Percentiles rank a stretch among this genome's conserved stretches.
These are phyloP conservation scores for Bombylius discolor DNA, from an alignment of 2,888 invertebrate genomes.

Conservation along the genomic window DNA sequence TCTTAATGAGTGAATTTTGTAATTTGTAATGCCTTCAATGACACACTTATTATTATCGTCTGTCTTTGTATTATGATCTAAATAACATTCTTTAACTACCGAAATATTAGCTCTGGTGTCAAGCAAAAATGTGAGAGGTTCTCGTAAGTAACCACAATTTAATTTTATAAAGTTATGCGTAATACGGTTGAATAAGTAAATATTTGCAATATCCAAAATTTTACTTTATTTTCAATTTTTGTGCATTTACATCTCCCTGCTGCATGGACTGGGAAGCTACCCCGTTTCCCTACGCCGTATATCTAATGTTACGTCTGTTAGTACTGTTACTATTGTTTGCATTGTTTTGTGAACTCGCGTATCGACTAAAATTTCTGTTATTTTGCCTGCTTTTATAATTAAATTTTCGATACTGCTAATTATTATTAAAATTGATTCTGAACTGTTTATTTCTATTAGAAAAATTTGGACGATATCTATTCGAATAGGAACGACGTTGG, in stretches of 20 bases:
- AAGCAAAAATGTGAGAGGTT: not conserved
- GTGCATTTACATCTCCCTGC: not conserved
- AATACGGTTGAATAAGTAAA: not conserved
- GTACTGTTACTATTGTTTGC: not conserved
- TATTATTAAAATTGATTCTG: not conserved
- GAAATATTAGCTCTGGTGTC: not conserved
- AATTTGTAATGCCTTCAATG: not conserved
- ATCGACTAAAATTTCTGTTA: not conserved
- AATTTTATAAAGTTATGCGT: not conserved
- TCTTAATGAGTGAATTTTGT: not conserved
- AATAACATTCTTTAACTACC: too few relatives aligned
- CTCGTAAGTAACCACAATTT: not conserved
- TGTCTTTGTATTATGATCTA: not conserved
- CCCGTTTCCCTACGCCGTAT: not conserved
- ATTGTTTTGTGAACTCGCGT: not conserved
- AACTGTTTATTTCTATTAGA: not conserved
- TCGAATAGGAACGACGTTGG: too few relatives aligned
- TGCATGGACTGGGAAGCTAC: not conserved
- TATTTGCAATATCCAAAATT: not conserved
- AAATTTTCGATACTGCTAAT: fast-evolving
- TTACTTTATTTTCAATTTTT: not conserved
- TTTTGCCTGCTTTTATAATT: not conserved
- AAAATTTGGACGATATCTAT: too few relatives aligned
- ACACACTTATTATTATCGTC: not conserved
- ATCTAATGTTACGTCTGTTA: not conserved